Conservation (phyloP, 2,113 vertebrate genomes). For the Patagioenas fasciata region DNA sequence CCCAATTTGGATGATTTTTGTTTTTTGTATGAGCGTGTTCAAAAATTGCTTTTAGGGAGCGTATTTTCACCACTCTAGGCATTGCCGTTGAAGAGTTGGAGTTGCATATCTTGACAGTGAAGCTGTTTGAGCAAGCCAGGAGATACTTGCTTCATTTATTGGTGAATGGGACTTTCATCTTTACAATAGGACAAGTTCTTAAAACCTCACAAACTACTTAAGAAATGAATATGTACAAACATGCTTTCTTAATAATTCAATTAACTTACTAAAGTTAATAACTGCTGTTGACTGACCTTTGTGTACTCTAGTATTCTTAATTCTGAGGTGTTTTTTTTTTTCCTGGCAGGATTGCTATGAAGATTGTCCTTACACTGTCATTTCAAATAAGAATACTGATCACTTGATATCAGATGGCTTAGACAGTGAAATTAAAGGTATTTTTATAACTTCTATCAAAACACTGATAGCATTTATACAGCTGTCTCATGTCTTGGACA, state of each 20-base stretch:
- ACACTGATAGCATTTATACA: background rate
- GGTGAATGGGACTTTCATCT: background rate
- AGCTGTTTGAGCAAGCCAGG: background rate
- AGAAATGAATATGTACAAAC: background rate
- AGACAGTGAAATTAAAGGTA: constrained; percentile 83
- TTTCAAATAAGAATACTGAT: constrained; percentile 79
- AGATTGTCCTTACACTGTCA: constrained; percentile 70
- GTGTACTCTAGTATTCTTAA: background rate
- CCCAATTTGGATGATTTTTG: background rate
- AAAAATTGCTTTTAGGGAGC: background rate
- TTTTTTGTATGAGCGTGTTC: background rate
- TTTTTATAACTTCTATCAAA: constrained; percentile 38
- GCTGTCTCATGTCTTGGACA: background rate
- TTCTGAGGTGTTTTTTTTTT: background rate
- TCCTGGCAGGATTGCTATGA: constrained; percentile 82
- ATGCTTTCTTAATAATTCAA: background rate
- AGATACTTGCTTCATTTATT: background rate
- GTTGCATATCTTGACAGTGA: background rate
- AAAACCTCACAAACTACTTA: background rate
- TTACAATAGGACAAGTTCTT: background rate
- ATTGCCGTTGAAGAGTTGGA: background rate
- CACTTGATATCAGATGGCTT: constrained; percentile 77
- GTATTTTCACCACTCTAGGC: background rate
- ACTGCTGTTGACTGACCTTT: background rate
- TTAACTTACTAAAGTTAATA: background rate